Evolutionary conservation across 2,888 invertebrate species (phyloP).

Genomic region (Tiliacea citrago): DNA sequence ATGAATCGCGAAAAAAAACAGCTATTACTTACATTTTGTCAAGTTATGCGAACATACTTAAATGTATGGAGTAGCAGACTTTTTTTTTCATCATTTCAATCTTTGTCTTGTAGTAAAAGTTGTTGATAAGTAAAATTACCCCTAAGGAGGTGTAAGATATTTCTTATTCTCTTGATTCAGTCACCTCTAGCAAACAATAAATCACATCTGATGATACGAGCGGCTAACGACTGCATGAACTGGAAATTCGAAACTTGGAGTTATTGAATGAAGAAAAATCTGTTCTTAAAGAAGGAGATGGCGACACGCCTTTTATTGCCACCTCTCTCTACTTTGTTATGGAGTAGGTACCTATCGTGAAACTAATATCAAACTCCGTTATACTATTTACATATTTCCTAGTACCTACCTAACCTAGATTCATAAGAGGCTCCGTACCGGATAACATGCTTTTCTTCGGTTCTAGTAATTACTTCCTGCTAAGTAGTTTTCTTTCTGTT

Average conservation of each 20-base stretch:
- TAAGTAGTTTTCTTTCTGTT: conserved; percentile 19
- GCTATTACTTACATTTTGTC: not conserved
- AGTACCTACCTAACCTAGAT: conserved; percentile 34
- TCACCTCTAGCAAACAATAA: not conserved
- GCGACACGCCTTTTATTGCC: not conserved
- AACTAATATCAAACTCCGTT: not conserved
- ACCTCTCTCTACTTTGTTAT: not conserved
- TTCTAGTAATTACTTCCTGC: not conserved
- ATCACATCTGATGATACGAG: too few species aligned
- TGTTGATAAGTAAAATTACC: not conserved
- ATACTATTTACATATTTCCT: not conserved
- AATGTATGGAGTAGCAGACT: not conserved
- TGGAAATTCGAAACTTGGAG: not conserved
- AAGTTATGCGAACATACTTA: too few species aligned
- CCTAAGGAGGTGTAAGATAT: not conserved
- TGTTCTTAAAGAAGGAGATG: not conserved
- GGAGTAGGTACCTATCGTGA: not conserved
- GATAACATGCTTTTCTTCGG: not conserved
- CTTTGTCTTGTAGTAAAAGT: not conserved
- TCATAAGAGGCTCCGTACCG: not conserved
- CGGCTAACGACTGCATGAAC: not conserved
- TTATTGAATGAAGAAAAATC: conserved; percentile 6
- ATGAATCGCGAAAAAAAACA: not conserved
- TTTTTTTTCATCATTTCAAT: not conserved
- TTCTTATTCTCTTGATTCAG: not conserved